These are phyloP conservation scores for Malacoraja senta DNA, from an alignment of 2,797 vertebrate genomes.

Conservation along the genomic window DNA sequence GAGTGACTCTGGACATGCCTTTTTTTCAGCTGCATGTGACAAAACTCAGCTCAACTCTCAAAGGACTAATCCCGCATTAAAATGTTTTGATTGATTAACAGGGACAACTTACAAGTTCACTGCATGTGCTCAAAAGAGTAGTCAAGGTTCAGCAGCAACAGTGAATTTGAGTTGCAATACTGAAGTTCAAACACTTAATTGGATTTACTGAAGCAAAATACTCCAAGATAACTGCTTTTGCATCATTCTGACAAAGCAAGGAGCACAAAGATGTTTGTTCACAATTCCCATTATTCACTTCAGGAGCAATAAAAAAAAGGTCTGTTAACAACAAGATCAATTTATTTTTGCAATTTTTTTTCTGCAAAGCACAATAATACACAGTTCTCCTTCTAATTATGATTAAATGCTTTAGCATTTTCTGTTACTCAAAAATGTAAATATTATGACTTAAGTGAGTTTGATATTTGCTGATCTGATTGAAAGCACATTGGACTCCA, in stretches of 20 bases:
- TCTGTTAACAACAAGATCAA: neutral
- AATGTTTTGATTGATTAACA: conserved; percentile 23
- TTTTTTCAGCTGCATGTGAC: neutral
- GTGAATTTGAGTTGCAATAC: neutral
- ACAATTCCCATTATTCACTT: neutral
- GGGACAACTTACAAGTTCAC: conserved; percentile 9
- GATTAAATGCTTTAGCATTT: neutral
- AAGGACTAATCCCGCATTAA: neutral
- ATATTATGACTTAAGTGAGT: neutral
- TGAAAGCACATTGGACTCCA: neutral
- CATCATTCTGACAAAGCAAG: neutral
- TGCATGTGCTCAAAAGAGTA: conserved; percentile 27
- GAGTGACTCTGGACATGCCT: neutral
- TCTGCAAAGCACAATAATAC: no score
- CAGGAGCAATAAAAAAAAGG: neutral
- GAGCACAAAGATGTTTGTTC: neutral
- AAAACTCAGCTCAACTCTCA: neutral
- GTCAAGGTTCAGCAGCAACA: conserved; percentile 11
- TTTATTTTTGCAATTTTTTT: neutral
- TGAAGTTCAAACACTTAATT: conserved; percentile 17
- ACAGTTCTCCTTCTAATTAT: neutral
- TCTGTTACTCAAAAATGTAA: neutral
- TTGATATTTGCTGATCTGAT: neutral
- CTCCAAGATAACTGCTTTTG: neutral
- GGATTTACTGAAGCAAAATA: conserved; percentile 18